Evolutionary conservation across 2,113 vertebrate genomes (phyloP).

Genomic region (Pachycephala philippinensis): DNA sequence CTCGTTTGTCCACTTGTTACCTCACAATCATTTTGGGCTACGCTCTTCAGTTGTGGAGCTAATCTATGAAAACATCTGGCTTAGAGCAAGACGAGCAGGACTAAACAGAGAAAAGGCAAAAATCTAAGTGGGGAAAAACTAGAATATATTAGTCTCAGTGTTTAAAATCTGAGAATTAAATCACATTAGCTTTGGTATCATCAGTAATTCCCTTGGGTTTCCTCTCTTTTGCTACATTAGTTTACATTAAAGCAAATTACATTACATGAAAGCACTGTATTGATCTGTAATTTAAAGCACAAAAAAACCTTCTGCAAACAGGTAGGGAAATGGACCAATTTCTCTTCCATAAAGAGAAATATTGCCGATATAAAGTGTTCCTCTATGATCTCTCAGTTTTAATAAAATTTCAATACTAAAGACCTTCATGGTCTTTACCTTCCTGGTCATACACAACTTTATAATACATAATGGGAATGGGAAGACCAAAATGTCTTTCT

Average conservation of each 20-base stretch:
- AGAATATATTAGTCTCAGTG: background rate
- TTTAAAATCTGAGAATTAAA: background rate
- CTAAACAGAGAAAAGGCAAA: background rate
- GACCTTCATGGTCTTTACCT: background rate
- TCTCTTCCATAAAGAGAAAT: background rate
- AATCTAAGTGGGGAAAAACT: background rate
- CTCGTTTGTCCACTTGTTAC: background rate
- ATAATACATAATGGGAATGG: background rate
- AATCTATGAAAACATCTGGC: background rate
- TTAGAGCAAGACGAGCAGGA: background rate
- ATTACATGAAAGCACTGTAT: background rate
- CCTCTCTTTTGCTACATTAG: background rate
- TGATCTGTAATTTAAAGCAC: background rate
- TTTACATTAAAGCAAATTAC: background rate
- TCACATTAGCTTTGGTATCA: background rate
- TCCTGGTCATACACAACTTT: background rate
- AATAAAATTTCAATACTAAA: background rate
- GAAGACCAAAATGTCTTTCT: background rate
- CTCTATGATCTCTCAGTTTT: background rate
- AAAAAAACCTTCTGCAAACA: background rate
- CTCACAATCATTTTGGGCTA: background rate
- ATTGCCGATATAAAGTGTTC: background rate
- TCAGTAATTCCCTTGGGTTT: background rate
- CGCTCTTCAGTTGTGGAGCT: fast-evolving
- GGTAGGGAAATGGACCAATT: background rate